Evolutionary conservation across 30 jellyfish, hydroid and myxozoan genomes (phyloP), one percentile per base, ranked within the genome.

Genomic region (Phacellophora camtschatica): DNA sequence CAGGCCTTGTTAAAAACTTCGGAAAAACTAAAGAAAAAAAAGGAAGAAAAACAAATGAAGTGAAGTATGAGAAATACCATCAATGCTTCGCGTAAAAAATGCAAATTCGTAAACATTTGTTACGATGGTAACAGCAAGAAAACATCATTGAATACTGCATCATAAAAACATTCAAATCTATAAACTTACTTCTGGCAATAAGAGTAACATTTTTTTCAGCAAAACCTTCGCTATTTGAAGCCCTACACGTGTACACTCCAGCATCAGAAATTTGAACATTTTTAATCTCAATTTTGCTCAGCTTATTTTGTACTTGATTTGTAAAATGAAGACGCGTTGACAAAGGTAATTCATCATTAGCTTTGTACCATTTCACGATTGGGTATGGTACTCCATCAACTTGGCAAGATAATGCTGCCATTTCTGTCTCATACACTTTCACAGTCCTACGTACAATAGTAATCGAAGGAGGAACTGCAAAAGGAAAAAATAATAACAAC

Each of bases 171-270:
- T 5, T 29, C 23, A 49, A 54, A 13, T n/a, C n/a, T n/a, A n/a
- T 7, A 28, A n/a, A 53, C 96, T 5, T 43, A 92, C 98, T 83
- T 71, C 66, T 75, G 23, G 85, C 95, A 57, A 77, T 72, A 29
- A 92, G 84, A 8, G 93, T 73, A 7, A 84, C 83, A 32, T 70
- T 79, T 28, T 64, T 85, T 13, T 72, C 85, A 9, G 95, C 81
- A 55, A 85, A 66, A 18, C 98, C 98, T 57, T 88, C 92, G 29
- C 78, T 57, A 43, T 88, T 88, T 24, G 39, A 58, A 61, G 94
- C 98, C 46, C 83, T 71, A 74, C 98, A 92, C 33, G 83, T 80
- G 66, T 56, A 92, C 16, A 39, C 65, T 23, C 96, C 97, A 69
- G 94, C 87, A 82, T 93, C 99, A 1, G 83, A 63, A n/a, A 77